Base-by-base conservation (phyloP, 2,888 invertebrate genomes). In the Sinopyrophorus schimmeli region DNA sequence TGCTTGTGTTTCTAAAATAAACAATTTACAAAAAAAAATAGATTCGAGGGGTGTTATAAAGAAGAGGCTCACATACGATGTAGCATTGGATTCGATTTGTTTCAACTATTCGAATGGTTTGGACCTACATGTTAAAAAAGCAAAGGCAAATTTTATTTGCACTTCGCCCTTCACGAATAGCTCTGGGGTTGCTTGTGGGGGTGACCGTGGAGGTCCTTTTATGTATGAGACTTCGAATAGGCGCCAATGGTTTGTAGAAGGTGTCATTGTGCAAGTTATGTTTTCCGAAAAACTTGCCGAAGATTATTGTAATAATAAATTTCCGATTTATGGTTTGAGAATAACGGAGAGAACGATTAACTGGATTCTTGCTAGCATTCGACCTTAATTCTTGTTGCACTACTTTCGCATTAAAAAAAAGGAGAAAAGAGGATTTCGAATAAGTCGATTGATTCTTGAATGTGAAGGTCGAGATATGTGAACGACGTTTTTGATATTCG, bases 131-230 rank as follows among this genome's bases (percentile, higher is more conserved):
- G 12, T 38, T 5, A 15, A 26, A 23, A 23, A n/a, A 10, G 24
- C 26, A 15, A 38, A 38, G 15, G 24, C 3, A 4, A 38, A 26
- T 15, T 38, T 38, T 26, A 24, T 38, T 12, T 38, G 37, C 10
- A 38, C 26, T 2, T 5, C 3, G 1, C 37, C 37, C 1, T 4
- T 7, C 1, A 14, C 2, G 2, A 14, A 23, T 15, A 10, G n/a
- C 10, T 4, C 24, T 1, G 26, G n/a, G 9, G 9, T 9, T 6
- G 39, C 39, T 3, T 39, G 39, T 15, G 20, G 6, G 4, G 27
- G 39, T 5, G 39, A 39, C 5, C 39, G 28, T 10, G 39, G 39
- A 3, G 39, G 39, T 1, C 28, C 39, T 7, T 28, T 39, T 39
- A 39, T 39, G 39, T 39, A 39, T 15, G 16, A 17, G n/a, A 9